phyloP scores from a whole-genome alignment of 2,797 vertebrate genomes.

The Bradypus variegatus region DNA sequence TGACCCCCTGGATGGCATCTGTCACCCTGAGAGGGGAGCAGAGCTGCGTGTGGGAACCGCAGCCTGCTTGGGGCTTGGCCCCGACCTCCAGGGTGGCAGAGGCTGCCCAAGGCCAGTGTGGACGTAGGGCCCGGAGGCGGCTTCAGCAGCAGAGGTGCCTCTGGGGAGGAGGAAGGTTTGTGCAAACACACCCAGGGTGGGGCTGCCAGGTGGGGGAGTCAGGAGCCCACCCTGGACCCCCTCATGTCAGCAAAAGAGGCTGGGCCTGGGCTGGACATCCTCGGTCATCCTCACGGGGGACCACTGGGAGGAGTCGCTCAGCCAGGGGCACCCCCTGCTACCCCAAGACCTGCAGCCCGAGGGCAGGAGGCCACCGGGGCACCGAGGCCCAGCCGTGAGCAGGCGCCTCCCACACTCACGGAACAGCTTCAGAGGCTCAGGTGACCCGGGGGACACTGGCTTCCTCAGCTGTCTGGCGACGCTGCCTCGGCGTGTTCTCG shows the following conservation, averaged over 20 bases:
- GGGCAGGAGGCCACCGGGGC: no score
- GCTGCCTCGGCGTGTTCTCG: not conserved
- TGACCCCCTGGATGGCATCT: not conserved
- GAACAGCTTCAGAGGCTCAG: not conserved
- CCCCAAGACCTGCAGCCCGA: not conserved
- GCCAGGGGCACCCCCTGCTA: not conserved
- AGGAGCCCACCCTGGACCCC: no score
- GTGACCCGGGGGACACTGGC: no score
- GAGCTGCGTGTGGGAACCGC: no score
- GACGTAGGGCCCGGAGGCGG: no score
- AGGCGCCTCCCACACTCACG: accelerated
- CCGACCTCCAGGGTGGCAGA: not conserved
- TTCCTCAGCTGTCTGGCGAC: no score
- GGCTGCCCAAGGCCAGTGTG: no score
- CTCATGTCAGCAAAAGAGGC: no score
- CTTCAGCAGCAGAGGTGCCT: not conserved
- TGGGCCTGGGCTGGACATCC: no score
- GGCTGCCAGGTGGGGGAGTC: no score
- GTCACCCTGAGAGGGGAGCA: not conserved
- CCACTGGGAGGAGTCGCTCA: not conserved
- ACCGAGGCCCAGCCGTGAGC: not conserved
- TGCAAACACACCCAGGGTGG: no score
- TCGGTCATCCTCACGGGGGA: not conserved
- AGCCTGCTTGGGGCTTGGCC: not conserved
- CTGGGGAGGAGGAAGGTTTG: not conserved